phyloP scores from a whole-genome alignment of 2,888 invertebrate species.

The Limenitis camilla region DNA sequence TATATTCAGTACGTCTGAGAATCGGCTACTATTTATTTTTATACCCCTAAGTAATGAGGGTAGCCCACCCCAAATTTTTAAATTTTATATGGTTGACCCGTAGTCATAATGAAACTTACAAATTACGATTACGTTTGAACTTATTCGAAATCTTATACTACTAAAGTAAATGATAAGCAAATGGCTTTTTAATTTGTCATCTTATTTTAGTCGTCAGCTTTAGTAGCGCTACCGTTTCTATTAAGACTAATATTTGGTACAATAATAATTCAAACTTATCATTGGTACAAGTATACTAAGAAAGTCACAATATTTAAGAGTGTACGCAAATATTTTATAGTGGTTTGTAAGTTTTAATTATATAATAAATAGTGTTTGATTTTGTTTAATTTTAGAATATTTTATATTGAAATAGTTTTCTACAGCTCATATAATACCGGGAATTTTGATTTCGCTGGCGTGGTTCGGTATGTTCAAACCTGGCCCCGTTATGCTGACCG shows the following conservation, averaged over 20 bases:
- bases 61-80: too few relatives aligned
- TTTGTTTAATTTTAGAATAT: background rate
- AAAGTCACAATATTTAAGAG: slow-evolving; percentile 41
- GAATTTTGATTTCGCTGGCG: slow-evolving; percentile 47
- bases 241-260: slow-evolving; percentile 56
- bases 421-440: slow-evolving; percentile 71
- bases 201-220: slow-evolving; percentile 46
- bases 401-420: background rate
- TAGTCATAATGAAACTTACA: too few relatives aligned
- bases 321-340: slow-evolving; percentile 55
- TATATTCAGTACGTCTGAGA: too few relatives aligned
- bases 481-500: slow-evolving; percentile 51
- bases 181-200: background rate
- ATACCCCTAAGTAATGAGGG: too few relatives aligned
- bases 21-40: too few relatives aligned
- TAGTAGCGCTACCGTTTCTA: slow-evolving; percentile 61
- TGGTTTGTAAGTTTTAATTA: slow-evolving; percentile 58
- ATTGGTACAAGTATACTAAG: slow-evolving; percentile 51
- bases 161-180: background rate
- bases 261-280: slow-evolving; percentile 52
- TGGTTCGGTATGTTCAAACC: slow-evolving; percentile 49
- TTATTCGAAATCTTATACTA: too few relatives aligned
- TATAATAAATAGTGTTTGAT: background rate
- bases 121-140: too few relatives aligned
- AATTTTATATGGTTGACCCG: too few relatives aligned